Conservation (phyloP, 2,797 vertebrate species). For the Acridotheres tristis region DNA sequence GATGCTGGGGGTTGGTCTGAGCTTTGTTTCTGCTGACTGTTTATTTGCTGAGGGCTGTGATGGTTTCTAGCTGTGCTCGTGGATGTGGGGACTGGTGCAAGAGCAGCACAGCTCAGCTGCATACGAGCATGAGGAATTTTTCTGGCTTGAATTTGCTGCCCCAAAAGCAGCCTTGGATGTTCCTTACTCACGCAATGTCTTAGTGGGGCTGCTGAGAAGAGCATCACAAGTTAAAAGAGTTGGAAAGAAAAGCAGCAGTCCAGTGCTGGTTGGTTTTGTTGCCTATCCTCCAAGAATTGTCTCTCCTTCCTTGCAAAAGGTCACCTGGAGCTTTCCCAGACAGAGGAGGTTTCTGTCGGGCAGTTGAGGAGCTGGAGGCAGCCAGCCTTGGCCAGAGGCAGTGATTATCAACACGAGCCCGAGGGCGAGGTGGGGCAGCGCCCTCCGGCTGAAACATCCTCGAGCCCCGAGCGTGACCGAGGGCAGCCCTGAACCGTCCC, state of each 20-base stretch:
- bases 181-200: background rate
- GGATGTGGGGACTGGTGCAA: background rate
- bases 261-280: background rate
- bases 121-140: rapidly evolving
- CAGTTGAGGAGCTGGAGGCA: background rate
- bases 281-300: background rate
- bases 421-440: background rate
- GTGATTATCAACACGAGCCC: background rate
- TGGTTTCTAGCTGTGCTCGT: background rate
- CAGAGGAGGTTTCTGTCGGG: rapidly evolving
- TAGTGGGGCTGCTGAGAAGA: background rate
- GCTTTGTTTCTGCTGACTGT: rapidly evolving
- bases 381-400: background rate
- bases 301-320: background rate
- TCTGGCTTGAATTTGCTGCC: background rate
- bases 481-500: background rate
- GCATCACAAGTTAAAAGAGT: background rate
- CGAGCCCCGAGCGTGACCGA: background rate
- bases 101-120: background rate
- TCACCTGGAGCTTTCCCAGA: background rate
- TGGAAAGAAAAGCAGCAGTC: background rate
- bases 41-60: background rate
- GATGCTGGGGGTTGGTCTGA: background rate
- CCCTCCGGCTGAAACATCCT: background rate
- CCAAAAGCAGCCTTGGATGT: background rate